Base-by-base conservation (phyloP, 2,797 vertebrate species). In the Poecilia picta region DNA sequence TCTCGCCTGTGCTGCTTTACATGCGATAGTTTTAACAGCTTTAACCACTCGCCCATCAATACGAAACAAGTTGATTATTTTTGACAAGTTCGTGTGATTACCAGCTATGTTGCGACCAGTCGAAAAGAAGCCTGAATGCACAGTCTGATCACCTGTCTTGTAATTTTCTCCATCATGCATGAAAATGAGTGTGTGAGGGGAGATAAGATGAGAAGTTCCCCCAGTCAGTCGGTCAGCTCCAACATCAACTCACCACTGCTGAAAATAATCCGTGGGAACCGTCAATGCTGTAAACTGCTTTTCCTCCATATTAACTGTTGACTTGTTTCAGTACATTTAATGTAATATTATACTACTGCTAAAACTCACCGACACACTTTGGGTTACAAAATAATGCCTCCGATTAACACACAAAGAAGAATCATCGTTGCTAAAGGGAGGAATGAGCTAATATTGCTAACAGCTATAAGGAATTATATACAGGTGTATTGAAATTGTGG, bases 211-310 rank as follows among this genome's bases (percentile, higher is more conserved):
- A 81, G 80, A 84, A 85, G 83, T 87, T 88, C 74, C 53, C 75
- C 80, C 75, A 72, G 80, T 87, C 88, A 68, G 66, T 78, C 84
- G 81, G 78, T 85, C 77, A 74, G 86, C 86, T 88, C 79, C 89
- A 73, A 33, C 86, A 88, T 82, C 79, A 91, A 95, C 95, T 96
- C 94, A 96, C 95, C 95, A 96, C 85, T 96, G 94, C 89, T 95
- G 95, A 78, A 95, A 95, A 91, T 95, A 96, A 91, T 96, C 95
- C 94, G 94, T 90, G 23, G 92, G 92, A 75, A 93, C 91, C 92
- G 92, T 95, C 93, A 95, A 47, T 89, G 94, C 94, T 78, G 95
- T 95, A 86, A 89, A 95, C 91, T 94, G 93, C 87, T 91, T 93
- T 89, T 95, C 94, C 82, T 95, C 95, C 95, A 96, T 96, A 91